Evolutionary conservation across 2,888 invertebrate species (phyloP), one percentile per base, ranked within the genome.

Genomic region (Nemurella pictetii): DNA sequence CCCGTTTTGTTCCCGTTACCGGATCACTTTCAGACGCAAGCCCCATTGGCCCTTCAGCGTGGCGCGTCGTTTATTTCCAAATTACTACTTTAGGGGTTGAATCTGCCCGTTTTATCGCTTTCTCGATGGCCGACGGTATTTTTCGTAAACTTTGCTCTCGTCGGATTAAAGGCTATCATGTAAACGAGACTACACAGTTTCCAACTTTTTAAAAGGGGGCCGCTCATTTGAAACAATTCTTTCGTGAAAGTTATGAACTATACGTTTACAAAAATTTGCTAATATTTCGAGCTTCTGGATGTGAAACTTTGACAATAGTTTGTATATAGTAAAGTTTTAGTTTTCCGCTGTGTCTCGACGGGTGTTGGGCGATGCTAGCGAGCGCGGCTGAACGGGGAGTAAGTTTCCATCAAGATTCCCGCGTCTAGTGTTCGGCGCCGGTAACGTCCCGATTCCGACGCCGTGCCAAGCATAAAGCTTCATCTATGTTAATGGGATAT

Each of bases 401-500:
- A 55, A 55, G 55, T 55, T 55, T 55, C 55, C 55, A 55, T 55
- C 55, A 55, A 55, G 55, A 55, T 55, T 55, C 55, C 55, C 1
- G 55, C n/a, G n/a, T n/a, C n/a, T n/a, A n/a, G n/a, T n/a, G n/a
- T 12, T 20, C 55, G 55, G 5, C 55, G 20, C 55, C 55, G 55
- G 55, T 55, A 55, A 55, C 3, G 55, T 55, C 55, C 20, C 55
- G 55, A 55, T 75, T 75, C 28, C 75, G n/a, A 1, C 75, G 27
- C 75, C 75, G 75, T 75, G 75, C 28, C 28, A 26, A 26, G 75
- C 85, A 85, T 85, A 85, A 85, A 85, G 75, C 75, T 77, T 85
- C 83, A 85, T 85, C 85, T 85, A 27, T 85, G 77, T 85, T 82
- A 84, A 84, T 84, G 72, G 82, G 73, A 55, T 26, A 26, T 20